phyloP scores from a whole-genome alignment of 2,113 vertebrate genomes.

The Cranoglanis bouderius region DNA sequence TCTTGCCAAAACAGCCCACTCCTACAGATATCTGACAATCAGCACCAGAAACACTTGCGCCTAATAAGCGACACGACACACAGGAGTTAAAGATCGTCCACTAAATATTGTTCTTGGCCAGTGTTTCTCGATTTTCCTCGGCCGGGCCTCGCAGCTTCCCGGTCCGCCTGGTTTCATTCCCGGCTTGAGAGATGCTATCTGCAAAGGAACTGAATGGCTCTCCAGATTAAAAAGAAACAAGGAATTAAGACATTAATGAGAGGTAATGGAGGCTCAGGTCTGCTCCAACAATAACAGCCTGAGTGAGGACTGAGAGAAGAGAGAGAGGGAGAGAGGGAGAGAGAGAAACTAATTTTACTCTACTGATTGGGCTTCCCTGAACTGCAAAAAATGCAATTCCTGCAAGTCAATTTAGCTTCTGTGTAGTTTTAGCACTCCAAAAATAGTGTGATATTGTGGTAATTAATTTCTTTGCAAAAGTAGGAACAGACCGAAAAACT shows the following conservation, averaged over 20 bases:
- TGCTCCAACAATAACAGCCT: slow-evolving; percentile 68
- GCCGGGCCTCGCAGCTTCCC: slow-evolving; percentile 36
- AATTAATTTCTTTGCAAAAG: slow-evolving; percentile 2
- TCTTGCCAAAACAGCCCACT: slow-evolving; percentile 15
- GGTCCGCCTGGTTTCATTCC: slow-evolving; percentile 60
- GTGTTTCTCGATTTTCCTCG: slow-evolving; percentile 49
- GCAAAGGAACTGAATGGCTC: slow-evolving; percentile 43
- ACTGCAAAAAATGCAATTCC: slow-evolving; percentile 64
- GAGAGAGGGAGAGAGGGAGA: background rate
- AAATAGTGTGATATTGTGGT: slow-evolving; percentile 57
- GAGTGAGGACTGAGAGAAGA: background rate
- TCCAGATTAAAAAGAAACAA: slow-evolving; percentile 68
- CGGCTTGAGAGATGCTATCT: slow-evolving; percentile 61
- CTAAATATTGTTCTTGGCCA: slow-evolving; percentile 69
- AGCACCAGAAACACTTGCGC: slow-evolving; percentile 45
- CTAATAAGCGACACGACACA: slow-evolving; percentile 58
- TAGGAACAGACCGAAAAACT: slow-evolving; percentile 13
- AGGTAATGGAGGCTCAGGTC: slow-evolving; percentile 65
- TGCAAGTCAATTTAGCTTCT: slow-evolving; percentile 73
- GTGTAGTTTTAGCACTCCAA: slow-evolving; percentile 63
- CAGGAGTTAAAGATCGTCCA: slow-evolving; percentile 62
- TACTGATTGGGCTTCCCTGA: slow-evolving; percentile 66
- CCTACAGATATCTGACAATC: slow-evolving; percentile 40
- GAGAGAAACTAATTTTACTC: slow-evolving; percentile 54
- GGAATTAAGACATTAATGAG: slow-evolving; percentile 68